These are phyloP conservation scores for Tinea trinotella DNA, from an alignment of 2,888 invertebrate genomes.

Conservation along the genomic window DNA sequence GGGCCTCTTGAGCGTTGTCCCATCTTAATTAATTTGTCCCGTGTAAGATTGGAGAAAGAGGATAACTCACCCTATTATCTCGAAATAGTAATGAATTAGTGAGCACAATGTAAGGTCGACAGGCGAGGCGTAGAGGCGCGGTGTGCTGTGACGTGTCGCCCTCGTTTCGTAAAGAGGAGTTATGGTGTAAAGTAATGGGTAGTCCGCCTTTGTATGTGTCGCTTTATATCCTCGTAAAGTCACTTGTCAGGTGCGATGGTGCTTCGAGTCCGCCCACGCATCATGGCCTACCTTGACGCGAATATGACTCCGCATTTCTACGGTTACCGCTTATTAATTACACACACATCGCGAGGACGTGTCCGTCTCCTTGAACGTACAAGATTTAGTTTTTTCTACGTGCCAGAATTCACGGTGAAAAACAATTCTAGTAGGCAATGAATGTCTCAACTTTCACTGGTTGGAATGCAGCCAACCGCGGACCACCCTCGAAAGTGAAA, in stretches of 20 bases:
- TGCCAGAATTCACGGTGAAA: constrained; percentile 38
- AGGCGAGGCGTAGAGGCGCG: constrained; percentile 17
- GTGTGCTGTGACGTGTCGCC: constrained; percentile 20
- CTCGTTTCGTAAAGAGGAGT: constrained; percentile 41
- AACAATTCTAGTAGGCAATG: constrained; percentile 58
- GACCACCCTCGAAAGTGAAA: constrained; percentile 25
- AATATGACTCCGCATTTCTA: background rate
- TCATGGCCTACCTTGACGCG: constrained; percentile 32
- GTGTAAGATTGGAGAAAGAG: background rate
- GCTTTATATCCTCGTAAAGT: constrained; percentile 54
- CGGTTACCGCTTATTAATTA: constrained; percentile 9
- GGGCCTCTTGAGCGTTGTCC: background rate
- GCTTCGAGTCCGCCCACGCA: constrained; percentile 26
- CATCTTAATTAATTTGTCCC: background rate
- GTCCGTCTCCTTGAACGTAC: constrained; percentile 21
- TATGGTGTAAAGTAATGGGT: constrained; percentile 55
- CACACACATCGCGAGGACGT: background rate
- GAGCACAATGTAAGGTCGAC: constrained; percentile 20
- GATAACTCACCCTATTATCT: background rate
- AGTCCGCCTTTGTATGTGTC: constrained; percentile 34
- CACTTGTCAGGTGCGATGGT: constrained; percentile 30
- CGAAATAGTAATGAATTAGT: constrained; percentile 10
- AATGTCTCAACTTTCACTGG: constrained; percentile 61
- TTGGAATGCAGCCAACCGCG: constrained; percentile 51
- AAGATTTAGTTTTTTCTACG: constrained; percentile 20